Percentiles rank a stretch among this genome's conserved stretches.
These are phyloP conservation scores for Uropetala carovei DNA, from an alignment of 2,888 invertebrate genomes.

Conservation along the genomic window DNA sequence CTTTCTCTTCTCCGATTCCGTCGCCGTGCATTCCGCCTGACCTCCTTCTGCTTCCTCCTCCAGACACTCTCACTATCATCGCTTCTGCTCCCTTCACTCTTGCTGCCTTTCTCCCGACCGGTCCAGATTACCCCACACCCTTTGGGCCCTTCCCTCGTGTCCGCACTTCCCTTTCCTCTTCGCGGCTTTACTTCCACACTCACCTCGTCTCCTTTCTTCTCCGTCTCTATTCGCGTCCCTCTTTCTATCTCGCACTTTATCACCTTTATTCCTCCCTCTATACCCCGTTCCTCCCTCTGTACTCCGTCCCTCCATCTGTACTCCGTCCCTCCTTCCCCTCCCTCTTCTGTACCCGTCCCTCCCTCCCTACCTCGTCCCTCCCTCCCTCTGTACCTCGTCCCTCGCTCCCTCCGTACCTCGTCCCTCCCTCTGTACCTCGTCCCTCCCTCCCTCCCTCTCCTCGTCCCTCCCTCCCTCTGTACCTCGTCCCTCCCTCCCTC, in stretches of 20 bases:
- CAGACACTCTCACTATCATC: slow-evolving; percentile 40
- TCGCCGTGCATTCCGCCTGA: slow-evolving; percentile 42
- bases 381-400: no score
- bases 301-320: background rate
- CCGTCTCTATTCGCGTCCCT: background rate
- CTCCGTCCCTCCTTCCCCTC: background rate
- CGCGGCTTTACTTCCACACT: background rate
- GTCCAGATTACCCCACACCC: slow-evolving; percentile 33
- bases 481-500: no score
- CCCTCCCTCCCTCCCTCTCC: no score
- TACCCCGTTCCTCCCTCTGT: background rate
- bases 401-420: no score
- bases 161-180: background rate
- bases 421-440: no score
- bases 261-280: background rate
- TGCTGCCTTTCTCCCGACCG: slow-evolving; percentile 45
- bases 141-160: slow-evolving; percentile 18
- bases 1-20: slow-evolving; percentile 40
- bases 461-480: no score
- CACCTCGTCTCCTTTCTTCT: slow-evolving; percentile 7
- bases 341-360: background rate
- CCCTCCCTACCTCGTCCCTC: no score
- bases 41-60: slow-evolving; percentile 54
- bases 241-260: background rate
- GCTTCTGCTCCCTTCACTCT: slow-evolving; percentile 46